A percentile compares a stretch with the other conserved stretches of the same genome.
Evolutionary conservation across 2,888 invertebrate species (phyloP).

Genomic region (Exephanes ischioxanthus): DNA sequence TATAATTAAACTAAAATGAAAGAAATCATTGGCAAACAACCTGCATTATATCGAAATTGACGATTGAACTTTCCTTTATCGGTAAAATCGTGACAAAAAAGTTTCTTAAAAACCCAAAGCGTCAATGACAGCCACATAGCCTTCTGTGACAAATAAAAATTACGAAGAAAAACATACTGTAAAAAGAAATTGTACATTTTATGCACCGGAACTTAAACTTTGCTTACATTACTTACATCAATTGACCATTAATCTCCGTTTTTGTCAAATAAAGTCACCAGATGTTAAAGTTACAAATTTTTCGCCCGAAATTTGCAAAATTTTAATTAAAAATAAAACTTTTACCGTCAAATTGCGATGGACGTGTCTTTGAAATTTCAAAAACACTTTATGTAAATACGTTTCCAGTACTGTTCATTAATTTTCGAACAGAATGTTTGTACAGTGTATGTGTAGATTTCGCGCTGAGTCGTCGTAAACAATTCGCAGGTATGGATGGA

Average conservation of each 20-base stretch:
- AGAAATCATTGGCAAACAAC: not conserved
- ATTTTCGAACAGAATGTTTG: too few relatives aligned
- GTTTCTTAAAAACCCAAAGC: not conserved
- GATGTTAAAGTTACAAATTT: too few relatives aligned
- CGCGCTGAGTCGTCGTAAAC: not conserved
- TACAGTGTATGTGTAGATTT: not conserved
- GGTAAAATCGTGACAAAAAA: not conserved
- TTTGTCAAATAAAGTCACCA: too few relatives aligned
- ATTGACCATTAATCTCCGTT: too few relatives aligned
- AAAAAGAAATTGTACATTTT: too few relatives aligned
- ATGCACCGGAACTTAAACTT: too few relatives aligned
- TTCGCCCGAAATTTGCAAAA: not conserved
- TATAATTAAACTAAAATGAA: not conserved
- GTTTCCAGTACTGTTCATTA: too few relatives aligned
- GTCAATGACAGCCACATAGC: not conserved
- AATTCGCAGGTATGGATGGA: slow-evolving; percentile 81
- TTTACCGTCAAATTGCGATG: not conserved
- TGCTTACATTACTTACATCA: too few relatives aligned
- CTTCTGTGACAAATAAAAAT: too few relatives aligned
- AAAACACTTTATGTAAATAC: too few relatives aligned
- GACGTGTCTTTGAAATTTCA: too few relatives aligned
- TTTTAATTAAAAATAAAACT: not conserved
- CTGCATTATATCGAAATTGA: not conserved
- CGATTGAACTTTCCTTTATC: not conserved
- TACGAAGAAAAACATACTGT: too few relatives aligned